phyloP scores from a whole-genome alignment of 2,113 vertebrate genomes.

The Saguinus imperator region DNA sequence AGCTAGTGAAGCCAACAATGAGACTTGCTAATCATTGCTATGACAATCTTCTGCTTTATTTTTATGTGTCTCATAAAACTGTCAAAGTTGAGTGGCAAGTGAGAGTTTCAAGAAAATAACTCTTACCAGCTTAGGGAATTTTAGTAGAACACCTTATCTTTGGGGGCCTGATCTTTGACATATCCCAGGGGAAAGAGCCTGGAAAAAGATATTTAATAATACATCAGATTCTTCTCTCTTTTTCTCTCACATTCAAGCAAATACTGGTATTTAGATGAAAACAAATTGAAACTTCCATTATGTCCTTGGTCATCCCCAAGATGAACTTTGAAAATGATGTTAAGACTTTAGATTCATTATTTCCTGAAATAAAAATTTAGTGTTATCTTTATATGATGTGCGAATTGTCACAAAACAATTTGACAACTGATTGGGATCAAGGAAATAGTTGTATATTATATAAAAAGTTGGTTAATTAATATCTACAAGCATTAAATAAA shows the following conservation, averaged over 20 bases:
- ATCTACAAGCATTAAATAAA: background rate
- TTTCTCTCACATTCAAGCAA: background rate
- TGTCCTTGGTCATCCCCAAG: background rate
- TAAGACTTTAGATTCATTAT: background rate
- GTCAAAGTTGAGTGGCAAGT: constrained; percentile 54
- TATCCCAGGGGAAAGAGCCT: background rate
- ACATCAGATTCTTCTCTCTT: background rate
- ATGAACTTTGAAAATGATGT: background rate
- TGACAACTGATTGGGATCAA: background rate
- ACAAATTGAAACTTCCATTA: background rate
- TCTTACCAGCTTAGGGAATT: constrained; percentile 16
- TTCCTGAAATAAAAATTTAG: constrained; percentile 11
- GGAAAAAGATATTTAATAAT: background rate
- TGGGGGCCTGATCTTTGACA: background rate
- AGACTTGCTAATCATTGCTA: constrained; percentile 45
- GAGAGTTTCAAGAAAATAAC: constrained; percentile 31
- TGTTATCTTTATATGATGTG: background rate
- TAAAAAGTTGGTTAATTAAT: background rate
- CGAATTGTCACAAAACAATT: background rate
- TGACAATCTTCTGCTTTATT: constrained; percentile 57
- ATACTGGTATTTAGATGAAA: background rate
- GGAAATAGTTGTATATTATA: background rate
- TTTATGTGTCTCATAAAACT: constrained; percentile 53
- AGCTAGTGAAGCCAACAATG: constrained; percentile 18
- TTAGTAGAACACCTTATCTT: constrained; percentile 34